Percentiles rank a stretch among this genome's conserved stretches.
Evolutionary conservation across 2,797 vertebrate genomes (phyloP).

Genomic region (Taenioides sp.): DNA sequence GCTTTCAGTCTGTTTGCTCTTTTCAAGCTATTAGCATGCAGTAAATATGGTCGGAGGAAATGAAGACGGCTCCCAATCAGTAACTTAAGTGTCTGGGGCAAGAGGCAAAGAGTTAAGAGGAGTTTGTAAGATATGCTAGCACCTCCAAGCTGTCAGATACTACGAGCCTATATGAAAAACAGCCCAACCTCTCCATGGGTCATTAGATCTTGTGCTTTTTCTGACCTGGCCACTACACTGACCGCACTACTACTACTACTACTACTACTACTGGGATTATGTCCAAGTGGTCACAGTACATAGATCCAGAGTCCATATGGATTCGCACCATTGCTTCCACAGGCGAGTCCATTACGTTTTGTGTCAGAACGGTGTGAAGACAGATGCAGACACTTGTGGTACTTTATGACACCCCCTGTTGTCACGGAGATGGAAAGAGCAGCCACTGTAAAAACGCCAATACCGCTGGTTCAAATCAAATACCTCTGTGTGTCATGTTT

Average conservation of each 20-base stretch:
- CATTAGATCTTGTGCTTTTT: slow-evolving; percentile 44
- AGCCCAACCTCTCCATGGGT: slow-evolving; percentile 15
- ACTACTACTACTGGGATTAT: slow-evolving; percentile 34
- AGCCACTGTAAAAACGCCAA: slow-evolving; percentile 21
- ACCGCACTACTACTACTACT: slow-evolving; percentile 28
- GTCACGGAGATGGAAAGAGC: slow-evolving; percentile 25
- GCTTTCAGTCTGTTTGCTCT: slow-evolving; percentile 39
- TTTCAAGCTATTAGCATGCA: slow-evolving; percentile 48
- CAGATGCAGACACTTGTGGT: slow-evolving; percentile 34
- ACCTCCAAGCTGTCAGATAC: slow-evolving; percentile 36
- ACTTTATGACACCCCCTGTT: slow-evolving; percentile 41
- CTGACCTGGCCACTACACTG: slow-evolving; percentile 36
- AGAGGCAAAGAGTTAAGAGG: slow-evolving; percentile 30
- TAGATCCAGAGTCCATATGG: slow-evolving; percentile 37
- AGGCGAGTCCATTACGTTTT: slow-evolving; percentile 38
- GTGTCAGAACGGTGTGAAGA: slow-evolving; percentile 43
- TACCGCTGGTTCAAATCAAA: slow-evolving; percentile 14
- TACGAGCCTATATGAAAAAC: slow-evolving; percentile 35
- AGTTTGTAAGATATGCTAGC: slow-evolving; percentile 30
- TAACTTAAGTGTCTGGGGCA: slow-evolving; percentile 48
- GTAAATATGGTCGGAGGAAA: slow-evolving; percentile 53
- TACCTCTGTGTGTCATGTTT: slow-evolving; percentile 28
- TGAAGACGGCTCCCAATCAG: slow-evolving; percentile 45
- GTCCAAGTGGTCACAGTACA: slow-evolving; percentile 55
- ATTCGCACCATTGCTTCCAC: slow-evolving; percentile 38